Evolutionary conservation across 2,113 vertebrate genomes (phyloP), one percentile per base, ranked within the genome.

Genomic region (Vombatus ursinus): DNA sequence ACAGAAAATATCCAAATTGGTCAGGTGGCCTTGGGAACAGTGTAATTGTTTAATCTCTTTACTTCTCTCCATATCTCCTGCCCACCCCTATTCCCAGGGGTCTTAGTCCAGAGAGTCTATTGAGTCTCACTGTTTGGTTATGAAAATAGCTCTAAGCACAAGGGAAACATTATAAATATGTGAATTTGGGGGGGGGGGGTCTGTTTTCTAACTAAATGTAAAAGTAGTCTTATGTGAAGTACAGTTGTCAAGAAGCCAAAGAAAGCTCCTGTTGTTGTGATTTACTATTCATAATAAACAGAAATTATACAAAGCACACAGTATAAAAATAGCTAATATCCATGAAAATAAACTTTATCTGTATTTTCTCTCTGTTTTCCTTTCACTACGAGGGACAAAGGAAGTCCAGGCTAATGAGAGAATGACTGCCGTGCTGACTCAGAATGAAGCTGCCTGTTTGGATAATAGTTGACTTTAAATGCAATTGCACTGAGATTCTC

Each of bases 401-500:
- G 93, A 95, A 96, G 91, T 26, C 48, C 77, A 50, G 90, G 53
- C 11, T 49, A 94, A 93, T 53, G 12, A 16, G 95, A 97, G 52
- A 57, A 31, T 90, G 95, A 96, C 37, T 89, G 68, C 31, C 89
- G 31, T 25, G 0, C 25, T 92, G 68, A 53, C 12, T 94, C 37
- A 54, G 28, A 44, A 84, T 57, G 89, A 92, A 90, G 0, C n/a
- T 61, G 93, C 22, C 84, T 92, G 95, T 95, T 96, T 90, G 11
- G 31, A 95, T 61, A 97, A 44, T 2, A 91, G 19, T n/a, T 96
- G 10, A 61, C 92, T 44, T 12, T 89, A 93, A 68, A 4, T 51
- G 11, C 3, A 96, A 48, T 91, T 96, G 25, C 54, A 96, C 7
- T 53, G 96, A 57, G 12, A 90, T 91, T 91, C 89, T 96, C 92